Percentiles rank a stretch among this genome's conserved stretches.
Conservation (phyloP, 1,140 invertebrate genomes). For the Zaprionus gabonicus region DNA sequence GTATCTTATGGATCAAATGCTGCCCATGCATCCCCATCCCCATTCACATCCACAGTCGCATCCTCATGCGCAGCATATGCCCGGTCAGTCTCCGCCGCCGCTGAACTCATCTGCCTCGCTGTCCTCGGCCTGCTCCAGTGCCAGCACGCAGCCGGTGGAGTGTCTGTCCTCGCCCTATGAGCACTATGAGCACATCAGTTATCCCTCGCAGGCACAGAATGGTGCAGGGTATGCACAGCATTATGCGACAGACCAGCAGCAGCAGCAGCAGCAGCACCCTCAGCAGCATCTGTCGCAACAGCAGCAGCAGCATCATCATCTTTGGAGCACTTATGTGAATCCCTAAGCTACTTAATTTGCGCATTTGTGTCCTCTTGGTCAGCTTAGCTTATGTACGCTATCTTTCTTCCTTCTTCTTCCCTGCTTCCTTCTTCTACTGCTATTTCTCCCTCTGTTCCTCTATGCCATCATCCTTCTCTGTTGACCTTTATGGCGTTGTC, state of each 20-base stretch:
- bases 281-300: slow-evolving; percentile 41
- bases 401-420: background rate
- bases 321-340: slow-evolving; percentile 83
- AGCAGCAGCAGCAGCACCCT: slow-evolving; percentile 34
- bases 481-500: slow-evolving; percentile 56
- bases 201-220: slow-evolving; percentile 29
- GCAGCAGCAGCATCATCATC: slow-evolving; percentile 70
- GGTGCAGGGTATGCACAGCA: slow-evolving; percentile 36
- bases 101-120: slow-evolving; percentile 72
- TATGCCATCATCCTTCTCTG: background rate
- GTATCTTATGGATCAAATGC: slow-evolving; percentile 84
- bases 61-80: slow-evolving; percentile 1
- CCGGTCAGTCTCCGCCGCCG: slow-evolving; percentile 52
- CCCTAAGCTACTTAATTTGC: slow-evolving; percentile 78
- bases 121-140: slow-evolving; percentile 73
- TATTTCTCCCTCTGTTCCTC: background rate
- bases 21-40: slow-evolving; percentile 65
- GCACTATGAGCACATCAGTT: slow-evolving; percentile 69
- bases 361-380: slow-evolving; percentile 52
- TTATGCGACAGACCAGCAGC: slow-evolving; percentile 35
- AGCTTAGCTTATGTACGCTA: slow-evolving; percentile 15
- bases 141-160: slow-evolving; percentile 67
- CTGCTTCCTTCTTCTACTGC: slow-evolving; percentile 4
- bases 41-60: slow-evolving; percentile 18
- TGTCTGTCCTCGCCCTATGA: slow-evolving; percentile 51